These are phyloP conservation scores for Climacteris rufus DNA, from an alignment of 2,113 vertebrate genomes.

Conservation along the genomic window DNA sequence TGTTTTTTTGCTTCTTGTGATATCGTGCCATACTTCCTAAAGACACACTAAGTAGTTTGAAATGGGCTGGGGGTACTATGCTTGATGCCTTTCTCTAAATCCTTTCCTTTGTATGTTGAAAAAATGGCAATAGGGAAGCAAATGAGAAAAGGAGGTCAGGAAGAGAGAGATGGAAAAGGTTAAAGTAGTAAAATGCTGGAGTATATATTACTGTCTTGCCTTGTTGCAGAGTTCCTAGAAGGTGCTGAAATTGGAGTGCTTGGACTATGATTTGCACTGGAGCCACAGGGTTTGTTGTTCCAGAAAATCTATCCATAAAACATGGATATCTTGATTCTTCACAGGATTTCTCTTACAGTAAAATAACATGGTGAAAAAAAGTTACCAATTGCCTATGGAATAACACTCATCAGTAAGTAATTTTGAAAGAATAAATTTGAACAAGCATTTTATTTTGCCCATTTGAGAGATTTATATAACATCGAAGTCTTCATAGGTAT, in stretches of 20 bases:
- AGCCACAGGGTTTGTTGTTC: not conserved
- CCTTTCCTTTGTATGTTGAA: not conserved
- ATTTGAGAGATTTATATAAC: not conserved
- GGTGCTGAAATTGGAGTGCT: not conserved
- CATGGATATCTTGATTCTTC: not conserved
- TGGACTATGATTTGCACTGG: not conserved
- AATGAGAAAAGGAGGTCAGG: not conserved
- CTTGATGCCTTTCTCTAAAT: not conserved
- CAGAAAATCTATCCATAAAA: not conserved
- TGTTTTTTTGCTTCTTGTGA: not conserved
- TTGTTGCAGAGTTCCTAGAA: not conserved
- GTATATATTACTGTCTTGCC: not conserved
- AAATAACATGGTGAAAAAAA: not conserved
- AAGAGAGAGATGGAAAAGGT: not conserved
- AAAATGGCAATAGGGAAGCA: not conserved
- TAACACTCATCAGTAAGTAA: not conserved
- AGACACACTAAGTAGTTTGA: not conserved
- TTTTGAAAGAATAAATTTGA: not conserved
- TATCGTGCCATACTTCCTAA: not conserved
- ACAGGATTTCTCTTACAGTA: not conserved
- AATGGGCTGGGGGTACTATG: not conserved
- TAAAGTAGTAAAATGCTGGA: not conserved
- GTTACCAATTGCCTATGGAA: not conserved
- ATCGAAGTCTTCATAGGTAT: accelerated
- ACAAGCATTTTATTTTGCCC: not conserved